Evolutionary conservation across 1,140 invertebrate genomes (phyloP).

Genomic region (Holotrichia oblita): DNA sequence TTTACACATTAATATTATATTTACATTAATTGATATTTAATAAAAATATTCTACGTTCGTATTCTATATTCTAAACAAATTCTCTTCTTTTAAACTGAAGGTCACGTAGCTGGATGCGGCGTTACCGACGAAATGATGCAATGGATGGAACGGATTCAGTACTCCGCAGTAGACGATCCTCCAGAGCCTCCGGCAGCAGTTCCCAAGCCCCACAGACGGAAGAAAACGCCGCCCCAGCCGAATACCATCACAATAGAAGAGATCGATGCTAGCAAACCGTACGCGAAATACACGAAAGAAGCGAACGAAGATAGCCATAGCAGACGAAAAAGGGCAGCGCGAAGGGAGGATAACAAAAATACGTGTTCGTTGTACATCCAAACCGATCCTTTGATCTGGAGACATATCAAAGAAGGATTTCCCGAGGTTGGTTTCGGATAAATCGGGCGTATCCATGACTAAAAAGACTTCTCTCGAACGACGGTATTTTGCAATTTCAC

Average conservation of each 20-base stretch:
- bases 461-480: conserved; percentile 1
- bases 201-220: conserved; percentile 45
- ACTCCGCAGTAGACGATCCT: conserved; percentile 77
- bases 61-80: no score
- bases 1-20: no score
- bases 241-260: conserved; percentile 52
- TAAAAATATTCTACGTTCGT: no score
- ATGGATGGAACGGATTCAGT: conserved; percentile 93
- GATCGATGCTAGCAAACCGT: conserved; percentile 61
- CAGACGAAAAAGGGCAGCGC: conserved; percentile 56
- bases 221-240: conserved; percentile 43
- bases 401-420: conserved; percentile 81
- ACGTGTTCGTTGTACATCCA: conserved; percentile 96
- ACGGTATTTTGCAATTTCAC: conserved; percentile 13
- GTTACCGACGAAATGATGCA: conserved; percentile 84
- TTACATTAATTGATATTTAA: no score
- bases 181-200: conserved; percentile 40
- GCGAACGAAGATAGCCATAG: conserved; percentile 67
- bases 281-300: conserved; percentile 71
- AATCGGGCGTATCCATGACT: neutral
- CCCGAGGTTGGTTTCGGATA: conserved; percentile 67
- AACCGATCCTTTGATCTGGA: conserved; percentile 97
- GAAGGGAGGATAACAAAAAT: conserved; percentile 75
- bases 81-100: neutral
- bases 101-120: conserved; percentile 73